These are phyloP conservation scores for Chloroceryle amazona DNA, from an alignment of 2,797 vertebrate genomes.

Conservation along the genomic window DNA sequence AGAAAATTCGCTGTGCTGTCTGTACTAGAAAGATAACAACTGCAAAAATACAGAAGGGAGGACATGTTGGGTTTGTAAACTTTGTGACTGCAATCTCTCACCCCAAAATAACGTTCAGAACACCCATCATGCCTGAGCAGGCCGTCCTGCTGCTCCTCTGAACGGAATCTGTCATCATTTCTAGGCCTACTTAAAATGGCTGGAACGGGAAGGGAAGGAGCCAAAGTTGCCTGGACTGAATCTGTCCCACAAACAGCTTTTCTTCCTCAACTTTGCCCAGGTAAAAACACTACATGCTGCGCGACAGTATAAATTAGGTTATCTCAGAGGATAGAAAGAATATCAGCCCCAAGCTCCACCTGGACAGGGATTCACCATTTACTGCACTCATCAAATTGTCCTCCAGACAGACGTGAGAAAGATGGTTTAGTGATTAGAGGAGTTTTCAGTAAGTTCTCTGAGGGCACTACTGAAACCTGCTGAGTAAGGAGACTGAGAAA, in stretches of 20 bases:
- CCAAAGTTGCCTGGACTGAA: constrained; percentile 90
- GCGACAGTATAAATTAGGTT: background rate
- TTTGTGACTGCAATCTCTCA: background rate
- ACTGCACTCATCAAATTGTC: background rate
- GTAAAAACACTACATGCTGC: constrained; percentile 68
- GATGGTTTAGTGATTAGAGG: background rate
- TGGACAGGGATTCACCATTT: background rate
- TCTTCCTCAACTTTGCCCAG: constrained; percentile 98
- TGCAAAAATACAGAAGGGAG: background rate
- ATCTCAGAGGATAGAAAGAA: background rate
- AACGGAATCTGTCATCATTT: background rate
- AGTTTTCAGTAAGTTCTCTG: background rate
- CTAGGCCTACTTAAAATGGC: constrained; percentile 95
- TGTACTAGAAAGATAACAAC: background rate
- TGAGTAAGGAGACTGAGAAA: background rate
- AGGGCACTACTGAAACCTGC: background rate
- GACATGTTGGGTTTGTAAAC: fast-evolving
- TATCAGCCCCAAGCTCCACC: background rate
- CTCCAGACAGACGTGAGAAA: background rate
- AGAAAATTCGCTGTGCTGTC: background rate
- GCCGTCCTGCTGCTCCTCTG: background rate
- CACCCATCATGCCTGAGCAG: background rate
- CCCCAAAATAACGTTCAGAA: background rate
- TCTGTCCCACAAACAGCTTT: constrained; percentile 93
- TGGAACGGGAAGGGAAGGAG: constrained; percentile 89